A percentile compares a stretch with the other conserved stretches of the same genome.
These are phyloP conservation scores for Chirona hameri DNA, from an alignment of 2,888 invertebrate genomes.

Conservation along the genomic window DNA sequence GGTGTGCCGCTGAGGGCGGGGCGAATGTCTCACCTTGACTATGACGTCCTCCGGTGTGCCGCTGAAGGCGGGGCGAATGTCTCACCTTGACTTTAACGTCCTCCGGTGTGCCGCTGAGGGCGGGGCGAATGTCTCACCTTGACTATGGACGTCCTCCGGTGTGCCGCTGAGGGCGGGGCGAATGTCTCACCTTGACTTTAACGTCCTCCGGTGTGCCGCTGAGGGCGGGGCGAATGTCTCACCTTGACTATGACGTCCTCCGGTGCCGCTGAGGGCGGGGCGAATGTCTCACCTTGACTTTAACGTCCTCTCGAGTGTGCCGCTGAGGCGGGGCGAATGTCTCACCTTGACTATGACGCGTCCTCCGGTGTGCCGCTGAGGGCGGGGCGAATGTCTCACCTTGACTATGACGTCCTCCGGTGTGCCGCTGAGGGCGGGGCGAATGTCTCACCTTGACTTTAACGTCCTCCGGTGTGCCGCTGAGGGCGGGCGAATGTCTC, in stretches of 20 bases:
- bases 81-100: slow-evolving; percentile 66
- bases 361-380: no score
- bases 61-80: not conserved
- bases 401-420: slow-evolving; percentile 63
- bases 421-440: slow-evolving; percentile 37
- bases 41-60: no score
- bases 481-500: slow-evolving; percentile 35
- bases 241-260: no score
- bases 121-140: no score
- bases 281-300: slow-evolving; percentile 57
- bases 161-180: not conserved
- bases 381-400: slow-evolving; percentile 47
- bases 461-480: no score
- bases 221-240: no score
- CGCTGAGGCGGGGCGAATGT: slow-evolving; percentile 36
- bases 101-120: slow-evolving; percentile 44
- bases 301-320: slow-evolving; percentile 56
- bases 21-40: no score
- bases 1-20: slow-evolving; percentile 38
- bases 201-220: slow-evolving; percentile 54
- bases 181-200: slow-evolving; percentile 58
- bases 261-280: not conserved
- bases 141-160: no score
- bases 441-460: no score
- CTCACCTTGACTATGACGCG: no score